Conservation (phyloP, 2,797 vertebrate genomes). For the Vireo griseus region DNA sequence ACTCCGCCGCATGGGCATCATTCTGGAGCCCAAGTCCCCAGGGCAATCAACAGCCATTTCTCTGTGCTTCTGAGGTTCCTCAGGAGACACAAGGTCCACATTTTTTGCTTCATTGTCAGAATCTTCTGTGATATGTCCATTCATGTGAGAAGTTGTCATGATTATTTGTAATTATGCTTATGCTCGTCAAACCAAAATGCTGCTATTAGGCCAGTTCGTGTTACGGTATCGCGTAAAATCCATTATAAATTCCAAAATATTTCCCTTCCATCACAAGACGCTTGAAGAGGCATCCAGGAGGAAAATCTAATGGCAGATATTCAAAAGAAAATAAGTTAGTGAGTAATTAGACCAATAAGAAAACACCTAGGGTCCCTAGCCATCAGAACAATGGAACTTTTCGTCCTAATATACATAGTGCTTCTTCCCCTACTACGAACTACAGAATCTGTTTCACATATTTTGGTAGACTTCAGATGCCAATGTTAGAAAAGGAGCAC, state of each 20-base stretch:
- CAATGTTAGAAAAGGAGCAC: not conserved
- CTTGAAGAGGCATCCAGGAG: constrained; percentile 59
- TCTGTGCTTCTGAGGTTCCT: constrained; percentile 85
- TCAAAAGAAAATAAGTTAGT: constrained; percentile 28
- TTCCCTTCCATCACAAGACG: constrained; percentile 57
- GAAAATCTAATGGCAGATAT: constrained; percentile 66
- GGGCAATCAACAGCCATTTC: constrained; percentile 99
- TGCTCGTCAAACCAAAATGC: constrained; percentile 62
- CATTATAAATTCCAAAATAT: constrained; percentile 71
- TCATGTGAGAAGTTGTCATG: constrained; percentile 96
- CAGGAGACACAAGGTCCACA: constrained; percentile 72
- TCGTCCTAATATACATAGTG: not conserved
- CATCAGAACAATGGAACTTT: not conserved
- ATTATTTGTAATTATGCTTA: constrained; percentile 48
- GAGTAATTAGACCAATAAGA: constrained; percentile 12
- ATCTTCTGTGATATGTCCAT: constrained; percentile 89
- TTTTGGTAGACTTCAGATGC: not conserved
- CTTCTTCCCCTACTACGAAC: not conserved
- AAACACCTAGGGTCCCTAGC: not conserved
- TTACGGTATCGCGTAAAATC: constrained; percentile 63
- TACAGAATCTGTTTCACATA: not conserved
- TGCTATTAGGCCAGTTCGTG: constrained; percentile 60
- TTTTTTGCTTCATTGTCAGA: constrained; percentile 82
- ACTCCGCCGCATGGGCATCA: constrained; percentile 86
- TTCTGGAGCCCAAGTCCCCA: constrained; percentile 89